These are phyloP conservation scores for Notocelia uddmanniana DNA, from an alignment of 2,888 invertebrate species.

Conservation along the genomic window DNA sequence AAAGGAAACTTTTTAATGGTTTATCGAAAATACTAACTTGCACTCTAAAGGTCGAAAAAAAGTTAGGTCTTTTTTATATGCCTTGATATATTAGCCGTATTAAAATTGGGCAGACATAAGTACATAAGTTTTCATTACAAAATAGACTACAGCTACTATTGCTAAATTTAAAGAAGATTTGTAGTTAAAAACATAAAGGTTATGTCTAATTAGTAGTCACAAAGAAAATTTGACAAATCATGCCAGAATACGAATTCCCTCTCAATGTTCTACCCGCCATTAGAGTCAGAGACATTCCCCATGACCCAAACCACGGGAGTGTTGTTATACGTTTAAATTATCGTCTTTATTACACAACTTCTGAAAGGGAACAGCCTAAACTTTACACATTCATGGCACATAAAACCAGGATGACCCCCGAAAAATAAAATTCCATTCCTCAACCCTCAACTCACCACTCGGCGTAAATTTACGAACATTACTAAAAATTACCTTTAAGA, in stretches of 20 bases:
- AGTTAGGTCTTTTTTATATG: no score
- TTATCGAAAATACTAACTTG: no score
- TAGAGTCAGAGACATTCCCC: constrained; percentile 14
- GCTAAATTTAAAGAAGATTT: no score
- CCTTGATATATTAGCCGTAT: no score
- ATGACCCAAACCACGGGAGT: background rate
- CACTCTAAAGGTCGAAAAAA: no score
- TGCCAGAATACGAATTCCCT: background rate
- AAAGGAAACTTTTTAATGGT: no score
- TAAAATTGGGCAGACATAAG: no score
- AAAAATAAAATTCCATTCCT: constrained; percentile 26
- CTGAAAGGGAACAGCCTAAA: constrained; percentile 26
- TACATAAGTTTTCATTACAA: no score
- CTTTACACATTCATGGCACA: constrained; percentile 35
- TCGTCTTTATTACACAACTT: constrained; percentile 26
- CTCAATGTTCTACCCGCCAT: background rate
- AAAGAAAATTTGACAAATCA: background rate
- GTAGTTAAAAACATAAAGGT: no score
- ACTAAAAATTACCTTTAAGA: constrained; percentile 24
- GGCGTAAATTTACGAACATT: constrained; percentile 16
- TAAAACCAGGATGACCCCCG: constrained; percentile 23
- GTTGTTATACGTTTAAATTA: constrained; percentile 28
- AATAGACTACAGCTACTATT: no score
- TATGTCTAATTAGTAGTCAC: no score
- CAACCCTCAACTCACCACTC: constrained; percentile 21